Percentiles rank a stretch among this genome's conserved stretches.
Evolutionary conservation across 1,140 invertebrate genomes (phyloP).

Genomic region (Diabrotica virgifera): DNA sequence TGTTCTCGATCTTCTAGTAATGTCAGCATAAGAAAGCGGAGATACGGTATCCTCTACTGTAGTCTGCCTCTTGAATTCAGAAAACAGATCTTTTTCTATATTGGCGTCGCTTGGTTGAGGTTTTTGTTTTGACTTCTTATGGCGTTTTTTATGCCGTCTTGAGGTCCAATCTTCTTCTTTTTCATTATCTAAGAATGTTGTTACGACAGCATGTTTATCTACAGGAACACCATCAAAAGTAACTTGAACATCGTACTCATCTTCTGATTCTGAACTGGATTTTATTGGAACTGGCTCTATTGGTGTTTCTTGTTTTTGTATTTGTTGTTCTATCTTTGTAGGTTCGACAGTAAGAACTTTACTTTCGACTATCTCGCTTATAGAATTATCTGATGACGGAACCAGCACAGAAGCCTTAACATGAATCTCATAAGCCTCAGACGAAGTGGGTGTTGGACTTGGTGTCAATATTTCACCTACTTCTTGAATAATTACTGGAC

Average conservation of each 20-base stretch:
- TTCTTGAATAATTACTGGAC: slow-evolving; percentile 42
- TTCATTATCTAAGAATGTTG: slow-evolving; percentile 32
- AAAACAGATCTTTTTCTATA: slow-evolving; percentile 34
- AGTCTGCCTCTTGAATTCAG: slow-evolving; percentile 33
- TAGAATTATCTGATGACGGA: slow-evolving; percentile 48
- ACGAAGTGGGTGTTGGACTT: slow-evolving; percentile 39
- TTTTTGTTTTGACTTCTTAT: slow-evolving; percentile 32
- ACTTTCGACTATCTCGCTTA: slow-evolving; percentile 7
- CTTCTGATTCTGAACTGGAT: slow-evolving; percentile 22
- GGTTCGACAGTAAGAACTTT: neutral
- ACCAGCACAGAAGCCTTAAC: slow-evolving; percentile 60
- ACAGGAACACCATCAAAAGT: slow-evolving; percentile 34
- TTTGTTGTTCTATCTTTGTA: neutral
- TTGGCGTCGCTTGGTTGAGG: slow-evolving; percentile 13
- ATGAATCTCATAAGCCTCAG: slow-evolving; percentile 63
- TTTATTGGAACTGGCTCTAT: slow-evolving; percentile 15
- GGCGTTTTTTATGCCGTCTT: slow-evolving; percentile 23
- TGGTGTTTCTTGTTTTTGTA: neutral
- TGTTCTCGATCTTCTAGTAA: slow-evolving; percentile 38
- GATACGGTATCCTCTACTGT: slow-evolving; percentile 27
- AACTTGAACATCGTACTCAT: slow-evolving; percentile 35
- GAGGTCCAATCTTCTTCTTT: slow-evolving; percentile 15
- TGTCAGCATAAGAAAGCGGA: slow-evolving; percentile 38
- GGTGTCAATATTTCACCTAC: slow-evolving; percentile 29
- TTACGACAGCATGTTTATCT: slow-evolving; percentile 25